These are phyloP conservation scores for Heterodera carotae DNA, from an alignment of 1,140 invertebrate species.

Conservation along the genomic window DNA sequence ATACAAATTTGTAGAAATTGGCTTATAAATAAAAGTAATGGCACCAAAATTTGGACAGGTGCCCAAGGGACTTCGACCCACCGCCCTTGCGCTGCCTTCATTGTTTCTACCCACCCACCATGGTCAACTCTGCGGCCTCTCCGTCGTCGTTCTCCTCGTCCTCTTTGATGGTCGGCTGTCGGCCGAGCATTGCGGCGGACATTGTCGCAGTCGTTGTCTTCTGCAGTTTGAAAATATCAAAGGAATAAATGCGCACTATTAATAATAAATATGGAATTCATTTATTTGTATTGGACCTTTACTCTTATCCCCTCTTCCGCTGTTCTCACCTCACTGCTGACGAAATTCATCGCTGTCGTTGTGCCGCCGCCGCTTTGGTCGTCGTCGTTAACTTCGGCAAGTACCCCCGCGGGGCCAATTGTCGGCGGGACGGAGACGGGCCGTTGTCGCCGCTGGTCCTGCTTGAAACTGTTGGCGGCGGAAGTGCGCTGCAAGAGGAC, in stretches of 20 bases:
- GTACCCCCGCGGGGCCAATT: neutral
- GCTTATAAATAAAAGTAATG: no score
- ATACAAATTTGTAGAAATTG: no score
- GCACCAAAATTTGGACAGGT: no score
- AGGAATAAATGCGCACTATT: no score
- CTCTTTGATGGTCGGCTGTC: slow-evolving; percentile 3
- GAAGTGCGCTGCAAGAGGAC: neutral
- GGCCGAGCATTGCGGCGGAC: neutral
- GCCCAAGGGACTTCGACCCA: no score
- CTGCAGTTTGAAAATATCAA: neutral
- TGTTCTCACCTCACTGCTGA: neutral
- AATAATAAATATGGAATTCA: no score
- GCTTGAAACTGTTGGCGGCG: neutral
- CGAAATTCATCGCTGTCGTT: neutral
- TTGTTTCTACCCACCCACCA: neutral
- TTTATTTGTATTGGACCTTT: neutral
- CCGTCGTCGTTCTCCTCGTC: neutral
- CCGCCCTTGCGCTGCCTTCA: neutral
- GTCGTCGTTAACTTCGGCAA: neutral
- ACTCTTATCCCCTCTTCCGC: neutral
- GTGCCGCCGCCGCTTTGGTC: neutral
- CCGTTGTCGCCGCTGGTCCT: neutral
- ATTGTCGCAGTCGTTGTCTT: neutral
- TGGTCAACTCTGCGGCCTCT: neutral
- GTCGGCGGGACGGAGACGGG: slow-evolving; percentile 5